Evolutionary conservation across 2,113 vertebrate species (phyloP).

Genomic region (Heptranchias perlo): DNA sequence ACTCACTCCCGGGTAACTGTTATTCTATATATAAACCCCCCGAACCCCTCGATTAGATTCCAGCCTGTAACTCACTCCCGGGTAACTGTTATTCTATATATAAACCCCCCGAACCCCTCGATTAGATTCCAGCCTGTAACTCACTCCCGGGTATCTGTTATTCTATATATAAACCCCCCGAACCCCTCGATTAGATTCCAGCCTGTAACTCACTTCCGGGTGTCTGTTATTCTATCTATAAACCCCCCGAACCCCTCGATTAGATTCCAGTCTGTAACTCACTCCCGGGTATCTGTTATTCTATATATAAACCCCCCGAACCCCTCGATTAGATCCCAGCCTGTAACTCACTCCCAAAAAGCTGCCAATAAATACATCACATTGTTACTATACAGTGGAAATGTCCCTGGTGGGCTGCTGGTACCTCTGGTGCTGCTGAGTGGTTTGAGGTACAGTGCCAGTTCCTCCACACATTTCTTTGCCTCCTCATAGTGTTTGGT

Average conservation of each 20-base stretch:
- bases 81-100: neutral
- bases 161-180: neutral
- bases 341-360: neutral
- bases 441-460: slow-evolving; percentile 96
- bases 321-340: neutral
- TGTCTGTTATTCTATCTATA: neutral
- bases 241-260: neutral
- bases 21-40: neutral
- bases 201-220: neutral
- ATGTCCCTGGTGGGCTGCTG: neutral
- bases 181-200: neutral
- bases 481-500: slow-evolving; percentile 95
- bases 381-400: neutral
- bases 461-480: slow-evolving; percentile 91
- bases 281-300: too few species aligned
- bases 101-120: neutral
- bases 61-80: neutral
- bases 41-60: neutral
- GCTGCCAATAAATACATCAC: neutral
- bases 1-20: too few species aligned
- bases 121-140: neutral
- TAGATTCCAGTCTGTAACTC: neutral
- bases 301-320: too few species aligned
- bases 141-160: neutral
- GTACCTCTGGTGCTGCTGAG: slow-evolving; percentile 94